Base-by-base conservation (phyloP, 2,113 vertebrate genomes). In the Alligator mississippiensis region DNA sequence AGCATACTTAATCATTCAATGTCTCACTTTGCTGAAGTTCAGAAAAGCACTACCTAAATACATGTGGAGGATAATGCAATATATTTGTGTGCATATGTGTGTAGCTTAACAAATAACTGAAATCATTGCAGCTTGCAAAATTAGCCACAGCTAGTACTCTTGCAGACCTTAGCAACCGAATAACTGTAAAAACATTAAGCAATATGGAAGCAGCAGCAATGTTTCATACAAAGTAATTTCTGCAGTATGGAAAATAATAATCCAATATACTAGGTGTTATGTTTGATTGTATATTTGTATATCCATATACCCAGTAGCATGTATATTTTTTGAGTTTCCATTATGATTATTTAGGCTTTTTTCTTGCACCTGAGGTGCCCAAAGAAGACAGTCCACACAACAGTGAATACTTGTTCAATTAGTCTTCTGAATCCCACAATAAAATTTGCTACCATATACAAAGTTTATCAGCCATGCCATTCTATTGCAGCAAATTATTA, bases 91-190 rank as follows among this genome's bases (percentile, higher is more conserved):
- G 87, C 82, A 77, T 3, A 4, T 68, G 15, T 84, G 84, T 80
- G 2, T 95, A 93, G 96, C 96, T 98, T 98, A 96, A 95, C 98
- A 97, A 98, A 98, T 98, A 98, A 98, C 98, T 94, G 98, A 97
- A 98, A 98, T 96, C 96, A 93, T 95, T 92, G 90, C 92, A 95
- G 84, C 96, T 98, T 98, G 97, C 98, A 97, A 96, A 97, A 98
- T 12, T 96, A 84, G 95, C 97, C 97, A 94, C 97, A 95, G 55
- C 82, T 82, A 62, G 60, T 82, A 75, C 77, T 97, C 96, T 98
- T 98, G 97, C 97, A 93, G 57, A 92, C 72, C 61, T 72, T 75
- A 77, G 64, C 93, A 97, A 98, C 97, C 80, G 96, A 97, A 96
- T 96, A 98, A 98, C 97, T 96, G 98, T 62, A 27, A 78, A 5